These are phyloP conservation scores for Craterocephalus amniculus DNA, from an alignment of 2,797 vertebrate species.

Conservation along the genomic window DNA sequence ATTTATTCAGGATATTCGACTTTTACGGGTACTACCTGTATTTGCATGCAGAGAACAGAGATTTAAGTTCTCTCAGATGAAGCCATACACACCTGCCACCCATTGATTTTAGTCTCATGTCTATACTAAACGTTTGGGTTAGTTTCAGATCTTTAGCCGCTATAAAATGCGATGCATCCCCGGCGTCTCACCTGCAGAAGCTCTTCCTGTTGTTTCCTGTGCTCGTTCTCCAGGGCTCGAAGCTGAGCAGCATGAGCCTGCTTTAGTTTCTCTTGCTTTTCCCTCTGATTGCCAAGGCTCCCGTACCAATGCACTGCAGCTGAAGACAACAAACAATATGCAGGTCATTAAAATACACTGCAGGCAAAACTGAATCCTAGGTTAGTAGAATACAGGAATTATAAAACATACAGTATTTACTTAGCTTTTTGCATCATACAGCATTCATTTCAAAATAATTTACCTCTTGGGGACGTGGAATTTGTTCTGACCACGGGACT, in stretches of 20 bases:
- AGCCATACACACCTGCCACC: neutral
- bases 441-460: no score
- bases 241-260: constrained; percentile 65
- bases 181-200: constrained; percentile 76
- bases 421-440: neutral
- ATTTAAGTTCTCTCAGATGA: constrained; percentile 2
- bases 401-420: neutral
- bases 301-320: constrained; percentile 30
- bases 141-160: neutral
- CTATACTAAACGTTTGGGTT: neutral
- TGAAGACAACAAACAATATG: constrained; percentile 24
- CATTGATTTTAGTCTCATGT: constrained; percentile 1
- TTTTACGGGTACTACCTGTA: no score
- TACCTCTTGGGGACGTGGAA: constrained; percentile 68
- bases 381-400: neutral
- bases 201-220: constrained; percentile 71
- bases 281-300: constrained; percentile 12
- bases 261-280: constrained; percentile 60
- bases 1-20: no score
- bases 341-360: neutral
- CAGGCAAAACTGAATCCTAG: neutral
- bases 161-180: neutral
- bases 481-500: constrained; percentile 20
- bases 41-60: neutral
- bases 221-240: constrained; percentile 71